These are phyloP conservation scores for Parazoanthus darwini DNA, from an alignment of 92 coral and sea anemone species.

Conservation along the genomic window DNA sequence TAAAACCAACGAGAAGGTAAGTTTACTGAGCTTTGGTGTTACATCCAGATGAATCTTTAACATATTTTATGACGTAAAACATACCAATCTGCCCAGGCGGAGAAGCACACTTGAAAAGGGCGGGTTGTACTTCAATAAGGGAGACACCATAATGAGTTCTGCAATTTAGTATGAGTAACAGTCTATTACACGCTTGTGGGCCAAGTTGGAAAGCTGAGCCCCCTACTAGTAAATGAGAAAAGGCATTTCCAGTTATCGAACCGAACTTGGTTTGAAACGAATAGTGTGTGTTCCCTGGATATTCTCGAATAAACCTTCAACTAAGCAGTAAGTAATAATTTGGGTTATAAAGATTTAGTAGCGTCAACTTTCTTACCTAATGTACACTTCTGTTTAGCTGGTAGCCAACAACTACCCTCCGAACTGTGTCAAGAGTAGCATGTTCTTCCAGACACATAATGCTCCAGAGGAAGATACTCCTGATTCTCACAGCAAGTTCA, in stretches of 20 bases:
- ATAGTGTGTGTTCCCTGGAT: too few species aligned
- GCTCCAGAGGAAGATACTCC: slow-evolving; percentile 22
- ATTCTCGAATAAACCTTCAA: too few species aligned
- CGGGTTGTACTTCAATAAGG: not conserved
- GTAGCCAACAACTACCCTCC: slow-evolving; percentile 29
- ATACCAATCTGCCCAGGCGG: not conserved
- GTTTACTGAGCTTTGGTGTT: not conserved
- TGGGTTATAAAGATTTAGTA: too few species aligned
- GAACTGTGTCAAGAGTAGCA: slow-evolving; percentile 25
- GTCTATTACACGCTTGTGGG: too few species aligned
- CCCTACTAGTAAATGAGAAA: too few species aligned
- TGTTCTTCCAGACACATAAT: slow-evolving; percentile 76
- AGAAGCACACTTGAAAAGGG: not conserved
- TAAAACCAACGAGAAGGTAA: slow-evolving; percentile 71
- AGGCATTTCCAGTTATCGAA: too few species aligned
- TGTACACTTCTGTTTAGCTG: slow-evolving; percentile 37
- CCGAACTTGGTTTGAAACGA: too few species aligned
- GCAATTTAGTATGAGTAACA: not conserved
- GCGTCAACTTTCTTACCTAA: too few species aligned
- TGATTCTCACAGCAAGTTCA: slow-evolving; percentile 64
- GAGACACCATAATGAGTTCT: not conserved
- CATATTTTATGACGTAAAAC: not conserved
- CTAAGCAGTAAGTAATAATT: too few species aligned
- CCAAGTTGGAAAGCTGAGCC: too few species aligned
- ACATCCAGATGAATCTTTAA: not conserved